phyloP scores from a whole-genome alignment of 2,797 vertebrate genomes.

The Chelonia mydas region DNA sequence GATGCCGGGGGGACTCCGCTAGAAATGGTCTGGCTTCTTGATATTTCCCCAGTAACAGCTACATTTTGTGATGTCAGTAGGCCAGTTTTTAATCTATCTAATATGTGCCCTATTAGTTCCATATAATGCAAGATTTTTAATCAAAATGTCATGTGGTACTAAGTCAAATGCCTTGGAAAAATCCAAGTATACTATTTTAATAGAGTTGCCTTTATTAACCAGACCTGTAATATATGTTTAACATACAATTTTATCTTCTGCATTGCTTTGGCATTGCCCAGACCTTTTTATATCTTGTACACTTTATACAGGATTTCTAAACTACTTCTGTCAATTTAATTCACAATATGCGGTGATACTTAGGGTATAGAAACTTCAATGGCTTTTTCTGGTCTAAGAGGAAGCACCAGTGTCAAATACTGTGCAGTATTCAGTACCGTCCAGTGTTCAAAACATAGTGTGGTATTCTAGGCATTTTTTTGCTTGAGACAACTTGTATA shows the following conservation, averaged over 20 bases:
- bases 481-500: background rate
- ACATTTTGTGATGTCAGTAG: background rate
- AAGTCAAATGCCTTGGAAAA: background rate
- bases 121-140: background rate
- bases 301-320: background rate
- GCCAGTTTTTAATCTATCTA: background rate
- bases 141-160: background rate
- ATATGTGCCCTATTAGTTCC: background rate
- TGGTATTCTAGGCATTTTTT: background rate
- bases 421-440: slow-evolving; percentile 12
- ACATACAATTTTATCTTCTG: background rate
- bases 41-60: background rate
- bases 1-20: background rate
- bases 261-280: background rate
- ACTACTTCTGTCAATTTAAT: slow-evolving; percentile 20
- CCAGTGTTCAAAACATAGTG: accelerated
- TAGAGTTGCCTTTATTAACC: background rate
- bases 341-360: background rate
- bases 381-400: background rate
- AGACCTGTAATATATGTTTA: background rate
- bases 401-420: background rate
- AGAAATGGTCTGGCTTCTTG: background rate
- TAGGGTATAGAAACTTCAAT: background rate
- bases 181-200: background rate
- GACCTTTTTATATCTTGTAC: background rate